Evolutionary conservation across 1,140 invertebrate species (phyloP).

Genomic region (Zaprionus tsacasi): DNA sequence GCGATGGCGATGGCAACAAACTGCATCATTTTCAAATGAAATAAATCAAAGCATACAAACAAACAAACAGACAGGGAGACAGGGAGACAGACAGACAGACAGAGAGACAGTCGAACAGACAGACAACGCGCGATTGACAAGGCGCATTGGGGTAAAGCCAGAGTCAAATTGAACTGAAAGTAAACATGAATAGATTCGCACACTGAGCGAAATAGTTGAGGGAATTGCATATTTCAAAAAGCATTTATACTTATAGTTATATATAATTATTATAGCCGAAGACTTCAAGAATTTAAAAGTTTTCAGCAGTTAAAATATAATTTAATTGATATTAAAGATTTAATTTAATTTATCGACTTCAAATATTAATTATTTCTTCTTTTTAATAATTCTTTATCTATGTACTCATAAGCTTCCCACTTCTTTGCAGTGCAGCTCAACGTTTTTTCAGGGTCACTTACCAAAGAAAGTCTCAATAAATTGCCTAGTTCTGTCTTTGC

Average conservation of each 20-base stretch:
- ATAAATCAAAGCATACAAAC: constrained; percentile 81
- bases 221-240: neutral
- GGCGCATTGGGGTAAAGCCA: constrained; percentile 29
- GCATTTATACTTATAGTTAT: neutral
- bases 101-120: constrained; percentile 17
- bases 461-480: constrained; percentile 8
- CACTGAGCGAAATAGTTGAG: constrained; percentile 2
- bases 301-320: too few species aligned
- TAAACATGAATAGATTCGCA: constrained; percentile 26
- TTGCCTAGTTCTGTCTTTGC: constrained; percentile 19
- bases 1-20: constrained; percentile 46
- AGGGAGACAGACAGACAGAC: constrained; percentile 18
- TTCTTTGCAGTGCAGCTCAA: neutral
- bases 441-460: constrained; percentile 40
- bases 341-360: too few species aligned
- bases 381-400: neutral
- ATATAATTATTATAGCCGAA: neutral
- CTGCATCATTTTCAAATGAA: constrained; percentile 81
- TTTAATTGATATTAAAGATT: too few species aligned
- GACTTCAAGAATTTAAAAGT: neutral
- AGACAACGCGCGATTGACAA: constrained; percentile 18
- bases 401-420: neutral
- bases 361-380: neutral
- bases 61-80: constrained; percentile 63
- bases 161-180: constrained; percentile 53